These are phyloP conservation scores for Sylvilagus floridanus DNA, from an alignment of 2,797 vertebrate species.

Conservation along the genomic window DNA sequence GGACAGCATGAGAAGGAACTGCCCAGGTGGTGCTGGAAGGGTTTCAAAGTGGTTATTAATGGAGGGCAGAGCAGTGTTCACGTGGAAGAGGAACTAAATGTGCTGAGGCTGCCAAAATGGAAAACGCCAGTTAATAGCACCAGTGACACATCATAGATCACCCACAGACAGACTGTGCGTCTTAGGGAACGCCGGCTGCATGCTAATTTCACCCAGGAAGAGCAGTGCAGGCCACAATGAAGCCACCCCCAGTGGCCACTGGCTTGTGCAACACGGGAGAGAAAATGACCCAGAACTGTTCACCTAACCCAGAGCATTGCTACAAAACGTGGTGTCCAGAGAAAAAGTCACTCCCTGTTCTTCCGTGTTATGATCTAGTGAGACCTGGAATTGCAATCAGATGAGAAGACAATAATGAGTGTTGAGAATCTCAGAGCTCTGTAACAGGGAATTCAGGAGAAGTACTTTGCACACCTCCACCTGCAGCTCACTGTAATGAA, in stretches of 20 bases:
- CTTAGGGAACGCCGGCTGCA: constrained; percentile 18
- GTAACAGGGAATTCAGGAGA: background rate
- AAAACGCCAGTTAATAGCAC: constrained; percentile 71
- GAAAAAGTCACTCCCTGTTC: background rate
- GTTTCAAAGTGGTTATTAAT: constrained; percentile 55
- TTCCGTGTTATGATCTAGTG: background rate
- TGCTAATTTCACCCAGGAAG: background rate
- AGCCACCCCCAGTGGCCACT: background rate
- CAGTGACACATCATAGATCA: constrained; percentile 63
- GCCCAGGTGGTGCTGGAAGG: background rate
- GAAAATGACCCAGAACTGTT: background rate
- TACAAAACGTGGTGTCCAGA: background rate
- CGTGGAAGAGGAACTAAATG: constrained; percentile 9
- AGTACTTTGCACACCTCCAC: background rate
- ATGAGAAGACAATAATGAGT: background rate
- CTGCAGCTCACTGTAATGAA: background rate
- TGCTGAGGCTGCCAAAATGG: constrained; percentile 72
- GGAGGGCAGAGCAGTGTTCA: constrained; percentile 4
- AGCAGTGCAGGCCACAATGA: too few species aligned
- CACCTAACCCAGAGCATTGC: background rate
- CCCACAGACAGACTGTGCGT: background rate
- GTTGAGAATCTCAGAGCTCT: background rate
- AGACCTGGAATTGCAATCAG: background rate
- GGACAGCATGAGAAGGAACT: background rate
- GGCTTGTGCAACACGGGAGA: background rate